Evolutionary conservation across 1,140 invertebrate genomes (phyloP).

Genomic region (Neodiprion fabricii): DNA sequence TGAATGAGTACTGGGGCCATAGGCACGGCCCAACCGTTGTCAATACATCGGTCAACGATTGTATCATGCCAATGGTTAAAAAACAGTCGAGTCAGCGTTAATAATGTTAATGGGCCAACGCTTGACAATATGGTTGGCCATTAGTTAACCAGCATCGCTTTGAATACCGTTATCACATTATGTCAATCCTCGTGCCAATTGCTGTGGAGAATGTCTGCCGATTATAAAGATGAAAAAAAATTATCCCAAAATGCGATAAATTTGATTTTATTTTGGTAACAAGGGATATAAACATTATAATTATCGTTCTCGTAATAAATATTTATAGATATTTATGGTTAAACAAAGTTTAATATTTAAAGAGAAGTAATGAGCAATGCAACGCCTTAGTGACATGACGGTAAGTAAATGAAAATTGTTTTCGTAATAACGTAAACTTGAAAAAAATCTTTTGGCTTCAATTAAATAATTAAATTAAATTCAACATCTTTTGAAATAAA

Average conservation of each 20-base stretch:
- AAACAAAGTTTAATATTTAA: too few species aligned
- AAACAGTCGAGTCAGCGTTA: constrained; percentile 7
- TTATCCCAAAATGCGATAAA: too few species aligned
- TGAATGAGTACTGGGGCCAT: constrained; percentile 12
- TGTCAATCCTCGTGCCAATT: constrained; percentile 13
- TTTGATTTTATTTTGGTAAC: too few species aligned
- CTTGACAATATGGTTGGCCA: constrained; percentile 14
- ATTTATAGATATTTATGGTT: too few species aligned
- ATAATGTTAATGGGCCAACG: constrained; percentile 6
- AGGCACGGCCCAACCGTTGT: constrained; percentile 14
- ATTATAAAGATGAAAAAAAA: too few species aligned
- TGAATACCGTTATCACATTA: constrained; percentile 5
- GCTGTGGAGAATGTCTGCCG: background rate
- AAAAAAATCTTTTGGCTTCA: background rate
- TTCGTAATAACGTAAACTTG: too few species aligned
- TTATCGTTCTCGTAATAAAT: too few species aligned
- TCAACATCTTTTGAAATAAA: constrained; percentile 11
- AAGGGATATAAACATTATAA: too few species aligned
- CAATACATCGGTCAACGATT: constrained; percentile 8
- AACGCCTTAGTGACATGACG: too few species aligned
- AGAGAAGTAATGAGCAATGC: too few species aligned
- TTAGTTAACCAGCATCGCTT: constrained; percentile 11
- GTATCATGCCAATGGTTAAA: constrained; percentile 1
- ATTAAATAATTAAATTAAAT: constrained; percentile 12
- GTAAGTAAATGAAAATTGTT: too few species aligned